Evolutionary conservation across 1,140 invertebrate species (phyloP), one percentile per base, ranked within the genome.

Genomic region (Hylaeus volcanicus): DNA sequence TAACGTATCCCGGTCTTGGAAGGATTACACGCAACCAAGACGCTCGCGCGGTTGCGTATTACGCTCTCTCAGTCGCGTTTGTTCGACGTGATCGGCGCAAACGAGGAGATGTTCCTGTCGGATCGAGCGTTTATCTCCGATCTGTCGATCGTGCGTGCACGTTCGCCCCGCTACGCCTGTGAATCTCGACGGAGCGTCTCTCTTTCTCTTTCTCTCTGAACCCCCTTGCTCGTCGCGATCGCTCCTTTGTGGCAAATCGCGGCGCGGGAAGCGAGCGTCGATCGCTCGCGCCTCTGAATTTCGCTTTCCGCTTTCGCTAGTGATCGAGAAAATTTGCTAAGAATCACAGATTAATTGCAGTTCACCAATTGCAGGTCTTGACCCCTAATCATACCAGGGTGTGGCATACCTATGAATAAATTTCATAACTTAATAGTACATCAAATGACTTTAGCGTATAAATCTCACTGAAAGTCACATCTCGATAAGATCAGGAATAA

Each of bases 51-150:
- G 56, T 61, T 76, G 81, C 74, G 85, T 76, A 81, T 86, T 87
- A 85, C 82, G 86, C 63, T 84, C 60, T 70, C 75, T 84, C 83
- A 71, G 83, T 80, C 75, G 83, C 75, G 88, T 84, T 89, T 86
- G 84, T 83, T 68, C 83, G 82, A 88, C 84, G 82, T 90, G 89
- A 90, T 90, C 88, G 88, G 88, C 89, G 87, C 89, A 89, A 90
- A 90, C 90, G 88, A 90, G 87, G 70, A 88, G 90, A 90, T 89
- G 82, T 90, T 89, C 79, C 87, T 89, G 89, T 90, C 86, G 74
- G 86, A 77, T 85, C 66, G 71, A 81, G 73, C 82, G 83, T 89
- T 89, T 89, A 90, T 90, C 89, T 89, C 69, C 86, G 88, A 90
- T 90, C 89, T 89, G 72, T 75, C 81, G 87, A 86, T 86, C 85